Evolutionary conservation across 2,113 vertebrate genomes (phyloP).

Genomic region (Neopipo cinnamomea): DNA sequence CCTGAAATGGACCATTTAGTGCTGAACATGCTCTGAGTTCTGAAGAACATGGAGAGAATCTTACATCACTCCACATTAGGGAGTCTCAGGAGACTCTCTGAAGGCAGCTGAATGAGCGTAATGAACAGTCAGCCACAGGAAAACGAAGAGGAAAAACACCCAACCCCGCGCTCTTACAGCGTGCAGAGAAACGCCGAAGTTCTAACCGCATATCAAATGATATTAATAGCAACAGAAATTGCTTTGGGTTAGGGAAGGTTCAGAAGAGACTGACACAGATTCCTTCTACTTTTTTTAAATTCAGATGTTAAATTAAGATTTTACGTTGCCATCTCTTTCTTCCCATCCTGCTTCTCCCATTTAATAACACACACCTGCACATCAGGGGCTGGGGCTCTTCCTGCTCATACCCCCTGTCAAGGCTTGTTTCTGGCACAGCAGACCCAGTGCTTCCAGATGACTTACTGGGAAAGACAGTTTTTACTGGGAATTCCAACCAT

Average conservation of each 20-base stretch:
- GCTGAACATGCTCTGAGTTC: neutral
- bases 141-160: neutral
- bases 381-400: neutral
- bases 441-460: neutral
- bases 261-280: neutral
- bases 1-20: neutral
- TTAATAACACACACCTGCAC: neutral
- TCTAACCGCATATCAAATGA: neutral
- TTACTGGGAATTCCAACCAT: neutral
- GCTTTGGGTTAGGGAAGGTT: slow-evolving; percentile 31
- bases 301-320: neutral
- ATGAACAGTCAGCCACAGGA: slow-evolving; percentile 15
- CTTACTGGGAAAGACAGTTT: neutral
- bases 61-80: neutral
- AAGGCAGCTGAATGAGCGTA: slow-evolving; percentile 34
- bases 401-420: neutral
- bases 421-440: neutral
- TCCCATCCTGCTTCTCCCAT: neutral
- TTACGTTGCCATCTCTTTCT: neutral
- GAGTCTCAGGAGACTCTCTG: slow-evolving; percentile 3
- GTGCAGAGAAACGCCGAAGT: neutral
- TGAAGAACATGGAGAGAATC: neutral
- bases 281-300: neutral
- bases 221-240: slow-evolving; percentile 50
- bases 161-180: neutral